These are phyloP conservation scores for Bacillus rossius DNA, from an alignment of 1,140 invertebrate species.

Conservation along the genomic window DNA sequence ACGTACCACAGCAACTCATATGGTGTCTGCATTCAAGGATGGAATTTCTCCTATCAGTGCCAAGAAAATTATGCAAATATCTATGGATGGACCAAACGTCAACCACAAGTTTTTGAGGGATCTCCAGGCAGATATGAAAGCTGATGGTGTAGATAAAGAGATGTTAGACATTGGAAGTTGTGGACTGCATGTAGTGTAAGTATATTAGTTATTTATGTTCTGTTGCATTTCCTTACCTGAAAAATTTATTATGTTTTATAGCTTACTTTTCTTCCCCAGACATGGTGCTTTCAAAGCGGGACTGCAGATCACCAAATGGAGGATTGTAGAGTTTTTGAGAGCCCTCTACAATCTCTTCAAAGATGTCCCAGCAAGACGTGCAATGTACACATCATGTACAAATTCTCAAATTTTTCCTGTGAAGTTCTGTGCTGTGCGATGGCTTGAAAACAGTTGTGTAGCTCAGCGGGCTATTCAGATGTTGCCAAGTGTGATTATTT, in stretches of 20 bases:
- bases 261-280: too few relatives aligned
- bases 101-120: conserved; percentile 14
- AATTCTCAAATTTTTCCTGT: conserved; percentile 12
- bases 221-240: too few relatives aligned
- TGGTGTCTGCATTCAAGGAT: conserved; percentile 16
- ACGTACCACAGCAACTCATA: conserved; percentile 16
- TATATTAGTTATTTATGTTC: too few relatives aligned
- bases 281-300: conserved; percentile 15
- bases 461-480: conserved; percentile 13
- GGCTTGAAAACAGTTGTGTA: conserved; percentile 17
- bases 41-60: conserved; percentile 2
- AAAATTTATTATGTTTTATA: too few relatives aligned
- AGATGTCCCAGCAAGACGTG: conserved; percentile 13
- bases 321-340: conserved; percentile 11
- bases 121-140: conserved; percentile 4
- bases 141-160: not conserved
- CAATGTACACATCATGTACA: conserved; percentile 9
- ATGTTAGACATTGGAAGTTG: conserved; percentile 18
- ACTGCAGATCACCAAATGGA: conserved; percentile 9
- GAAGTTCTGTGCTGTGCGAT: conserved; percentile 17
- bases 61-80: conserved; percentile 22
- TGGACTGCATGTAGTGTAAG: conserved; percentile 16
- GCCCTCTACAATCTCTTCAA: conserved; percentile 11
- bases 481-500: conserved; percentile 3
- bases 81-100: conserved; percentile 21